Evolutionary conservation across 1,140 invertebrate genomes (phyloP).

Genomic region (Leptinotarsa texana): DNA sequence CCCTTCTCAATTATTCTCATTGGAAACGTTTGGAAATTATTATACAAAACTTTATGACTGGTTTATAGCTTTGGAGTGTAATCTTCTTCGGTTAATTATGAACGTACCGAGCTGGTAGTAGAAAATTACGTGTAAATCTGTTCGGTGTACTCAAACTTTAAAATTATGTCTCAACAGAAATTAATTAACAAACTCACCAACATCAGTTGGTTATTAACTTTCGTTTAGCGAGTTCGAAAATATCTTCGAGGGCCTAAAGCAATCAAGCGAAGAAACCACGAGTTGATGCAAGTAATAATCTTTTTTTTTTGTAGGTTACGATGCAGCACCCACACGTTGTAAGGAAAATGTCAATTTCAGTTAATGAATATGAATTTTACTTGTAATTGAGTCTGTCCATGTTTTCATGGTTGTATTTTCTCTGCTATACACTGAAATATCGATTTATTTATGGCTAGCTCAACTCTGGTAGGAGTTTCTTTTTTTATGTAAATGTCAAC

Average conservation of each 20-base stretch:
- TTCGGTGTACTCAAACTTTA: conserved; percentile 35
- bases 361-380: too few species aligned
- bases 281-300: too few species aligned
- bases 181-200: conserved; percentile 37
- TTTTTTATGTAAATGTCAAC: too few species aligned
- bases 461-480: too few species aligned
- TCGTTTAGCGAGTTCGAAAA: neutral
- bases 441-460: too few species aligned
- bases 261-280: neutral
- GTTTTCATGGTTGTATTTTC: too few species aligned
- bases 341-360: too few species aligned
- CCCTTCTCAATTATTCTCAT: conserved; percentile 24
- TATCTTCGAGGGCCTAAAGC: neutral
- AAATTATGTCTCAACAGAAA: conserved; percentile 38
- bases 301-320: too few species aligned
- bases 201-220: conserved; percentile 9
- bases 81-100: conserved; percentile 33
- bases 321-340: too few species aligned
- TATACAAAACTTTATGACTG: conserved; percentile 27
- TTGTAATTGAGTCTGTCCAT: too few species aligned
- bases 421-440: too few species aligned
- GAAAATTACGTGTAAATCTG: conserved; percentile 39
- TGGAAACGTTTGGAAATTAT: conserved; percentile 20
- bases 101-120: conserved; percentile 22
- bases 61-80: conserved; percentile 24